These are phyloP conservation scores for Pristiophorus japonicus DNA, from an alignment of 2,113 vertebrate species.

Conservation along the genomic window DNA sequence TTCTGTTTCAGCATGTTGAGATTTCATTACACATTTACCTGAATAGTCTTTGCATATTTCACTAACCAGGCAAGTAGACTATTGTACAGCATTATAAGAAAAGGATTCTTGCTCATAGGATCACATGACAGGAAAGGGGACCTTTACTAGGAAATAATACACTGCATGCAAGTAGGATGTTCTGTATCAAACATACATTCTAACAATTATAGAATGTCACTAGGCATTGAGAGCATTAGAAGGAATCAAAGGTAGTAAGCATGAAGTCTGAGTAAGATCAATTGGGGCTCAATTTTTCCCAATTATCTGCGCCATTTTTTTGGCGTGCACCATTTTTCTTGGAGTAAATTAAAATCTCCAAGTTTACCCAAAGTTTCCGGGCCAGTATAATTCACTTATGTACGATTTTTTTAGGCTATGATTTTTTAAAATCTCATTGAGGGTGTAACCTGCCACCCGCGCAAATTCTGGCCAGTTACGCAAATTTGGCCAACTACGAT, in stretches of 20 bases:
- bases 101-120: too few species aligned
- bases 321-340: too few species aligned
- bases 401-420: too few species aligned
- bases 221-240: not conserved
- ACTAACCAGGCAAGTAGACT: not conserved
- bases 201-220: slow-evolving; percentile 1
- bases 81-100: not conserved
- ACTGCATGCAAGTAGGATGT: not conserved
- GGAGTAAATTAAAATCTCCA: too few species aligned
- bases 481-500: too few species aligned
- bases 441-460: too few species aligned
- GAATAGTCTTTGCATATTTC: slow-evolving; percentile 10
- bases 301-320: too few species aligned
- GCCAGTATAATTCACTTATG: too few species aligned
- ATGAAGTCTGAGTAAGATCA: not conserved
- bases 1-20: not conserved
- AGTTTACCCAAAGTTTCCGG: too few species aligned
- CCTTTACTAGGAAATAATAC: not conserved
- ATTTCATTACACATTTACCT: slow-evolving; percentile 15
- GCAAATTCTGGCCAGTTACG: too few species aligned
- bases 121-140: not conserved
- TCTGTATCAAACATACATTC: not conserved
- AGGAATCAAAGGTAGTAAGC: not conserved
- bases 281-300: too few species aligned
- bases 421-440: too few species aligned